phyloP scores from a whole-genome alignment of 2,113 vertebrate species.

The Mobula birostris region DNA sequence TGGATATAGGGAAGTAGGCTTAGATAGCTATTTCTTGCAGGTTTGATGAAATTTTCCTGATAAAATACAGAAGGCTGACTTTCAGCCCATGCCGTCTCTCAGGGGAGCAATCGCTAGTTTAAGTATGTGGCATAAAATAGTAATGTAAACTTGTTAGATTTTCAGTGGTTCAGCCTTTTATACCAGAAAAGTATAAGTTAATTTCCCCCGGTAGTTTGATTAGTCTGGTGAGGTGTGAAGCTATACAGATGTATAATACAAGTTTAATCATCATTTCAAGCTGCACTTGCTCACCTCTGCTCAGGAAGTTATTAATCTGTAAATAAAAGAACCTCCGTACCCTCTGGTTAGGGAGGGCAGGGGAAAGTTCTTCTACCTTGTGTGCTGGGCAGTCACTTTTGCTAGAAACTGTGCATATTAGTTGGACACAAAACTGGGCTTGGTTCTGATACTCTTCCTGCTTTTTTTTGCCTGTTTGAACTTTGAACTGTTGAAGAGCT shows the following conservation, averaged over 20 bases:
- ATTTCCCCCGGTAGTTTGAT: background rate
- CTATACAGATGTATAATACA: background rate
- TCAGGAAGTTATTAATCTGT: background rate
- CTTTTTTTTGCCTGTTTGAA: too few species aligned
- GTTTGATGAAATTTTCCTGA: background rate
- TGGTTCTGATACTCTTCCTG: background rate
- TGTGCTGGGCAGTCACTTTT: background rate
- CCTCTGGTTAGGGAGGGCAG: background rate
- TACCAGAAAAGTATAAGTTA: background rate
- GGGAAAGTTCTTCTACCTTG: background rate
- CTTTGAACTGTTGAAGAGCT: background rate
- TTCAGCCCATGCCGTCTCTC: too few species aligned
- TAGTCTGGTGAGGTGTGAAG: background rate
- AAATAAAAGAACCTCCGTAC: background rate
- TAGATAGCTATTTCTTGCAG: background rate
- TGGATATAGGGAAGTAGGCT: background rate
- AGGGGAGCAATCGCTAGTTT: too few species aligned
- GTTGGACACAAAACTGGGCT: background rate
- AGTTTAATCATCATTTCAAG: background rate
- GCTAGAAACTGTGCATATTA: background rate
- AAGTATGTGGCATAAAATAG: background rate
- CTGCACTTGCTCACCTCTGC: background rate
- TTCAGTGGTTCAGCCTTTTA: background rate
- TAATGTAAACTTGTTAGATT: background rate
- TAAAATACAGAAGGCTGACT: too few species aligned